Percentiles rank a stretch among this genome's conserved stretches.
Conservation (phyloP, 2,888 invertebrate genomes). For the Geophilus truncorum region DNA sequence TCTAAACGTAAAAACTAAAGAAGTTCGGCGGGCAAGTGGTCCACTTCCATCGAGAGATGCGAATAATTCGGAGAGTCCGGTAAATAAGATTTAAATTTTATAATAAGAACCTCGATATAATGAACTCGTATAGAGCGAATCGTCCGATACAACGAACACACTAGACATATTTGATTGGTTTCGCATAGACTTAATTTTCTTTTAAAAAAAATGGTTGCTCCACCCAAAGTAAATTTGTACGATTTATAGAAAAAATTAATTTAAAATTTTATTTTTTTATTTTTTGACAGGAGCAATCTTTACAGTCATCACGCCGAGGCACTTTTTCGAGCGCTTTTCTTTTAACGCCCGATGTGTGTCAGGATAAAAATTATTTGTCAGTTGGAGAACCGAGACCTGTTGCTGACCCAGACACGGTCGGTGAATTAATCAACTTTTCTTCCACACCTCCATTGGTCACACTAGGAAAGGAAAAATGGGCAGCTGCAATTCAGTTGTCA, state of each 20-base stretch:
- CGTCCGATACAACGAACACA: no score
- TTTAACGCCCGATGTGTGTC: background rate
- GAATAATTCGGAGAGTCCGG: conserved; percentile 35
- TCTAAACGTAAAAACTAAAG: conserved; percentile 34
- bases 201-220: no score
- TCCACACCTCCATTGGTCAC: conserved; percentile 52
- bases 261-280: background rate
- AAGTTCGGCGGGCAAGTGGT: conserved; percentile 37
- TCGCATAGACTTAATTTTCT: no score
- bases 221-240: no score
- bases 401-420: conserved; percentile 36
- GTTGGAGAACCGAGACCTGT: background rate
- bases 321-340: background rate
- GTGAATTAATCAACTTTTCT: conserved; percentile 41
- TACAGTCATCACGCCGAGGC: conserved; percentile 1
- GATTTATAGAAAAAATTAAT: no score
- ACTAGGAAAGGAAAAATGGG: conserved; percentile 59
- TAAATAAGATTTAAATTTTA: background rate
- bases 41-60: conserved; percentile 36
- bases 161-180: no score
- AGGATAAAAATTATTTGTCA: background rate
- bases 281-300: background rate
- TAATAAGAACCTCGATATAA: no score
- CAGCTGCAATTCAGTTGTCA: conserved; percentile 73
- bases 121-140: no score